These are phyloP conservation scores for Chironomus tentans DNA, from an alignment of 2,888 invertebrate species.

Conservation along the genomic window DNA sequence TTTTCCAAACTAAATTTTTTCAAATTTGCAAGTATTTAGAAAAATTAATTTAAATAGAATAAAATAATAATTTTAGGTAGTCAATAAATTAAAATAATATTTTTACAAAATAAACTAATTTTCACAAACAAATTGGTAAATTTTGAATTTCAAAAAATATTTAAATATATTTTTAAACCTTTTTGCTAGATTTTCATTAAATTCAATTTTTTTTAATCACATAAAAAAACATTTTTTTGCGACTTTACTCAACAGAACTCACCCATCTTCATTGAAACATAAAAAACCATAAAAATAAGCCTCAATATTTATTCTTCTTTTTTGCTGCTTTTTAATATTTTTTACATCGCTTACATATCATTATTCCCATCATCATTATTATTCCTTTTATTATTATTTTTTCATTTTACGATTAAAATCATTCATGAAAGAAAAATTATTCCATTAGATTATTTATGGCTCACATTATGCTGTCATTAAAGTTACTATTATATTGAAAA, in stretches of 20 bases:
- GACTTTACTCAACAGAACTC: neutral
- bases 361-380: neutral
- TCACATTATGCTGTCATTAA: neutral
- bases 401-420: constrained; percentile 7
- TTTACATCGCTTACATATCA: neutral
- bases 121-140: no score
- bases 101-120: no score
- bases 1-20: no score
- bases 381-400: neutral
- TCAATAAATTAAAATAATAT: no score
- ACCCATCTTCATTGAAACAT: neutral
- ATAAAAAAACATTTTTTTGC: no score
- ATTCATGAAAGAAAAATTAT: constrained; percentile 10
- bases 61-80: no score
- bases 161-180: no score
- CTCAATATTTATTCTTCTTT: neutral
- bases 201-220: no score
- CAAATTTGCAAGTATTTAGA: no score
- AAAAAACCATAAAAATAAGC: neutral
- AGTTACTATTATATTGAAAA: constrained; percentile 5
- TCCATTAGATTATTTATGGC: constrained; percentile 5
- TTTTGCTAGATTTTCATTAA: no score
- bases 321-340: neutral
- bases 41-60: no score
- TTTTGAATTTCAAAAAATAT: no score